Percentiles rank a stretch among this genome's conserved stretches.
Evolutionary conservation across 1,140 invertebrate species (phyloP).

Genomic region (Vanessa tameamea): DNA sequence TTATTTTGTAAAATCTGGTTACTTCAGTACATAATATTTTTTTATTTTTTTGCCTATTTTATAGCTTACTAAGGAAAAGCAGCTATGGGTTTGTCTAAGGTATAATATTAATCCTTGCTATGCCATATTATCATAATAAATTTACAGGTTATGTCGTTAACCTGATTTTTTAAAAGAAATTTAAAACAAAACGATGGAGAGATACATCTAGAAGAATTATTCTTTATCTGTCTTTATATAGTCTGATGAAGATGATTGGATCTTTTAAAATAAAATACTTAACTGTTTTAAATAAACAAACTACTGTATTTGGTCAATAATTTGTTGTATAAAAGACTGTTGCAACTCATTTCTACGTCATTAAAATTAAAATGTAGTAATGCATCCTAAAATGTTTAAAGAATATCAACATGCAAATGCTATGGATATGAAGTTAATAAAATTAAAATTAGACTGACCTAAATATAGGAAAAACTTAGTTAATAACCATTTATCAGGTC

Average conservation of each 20-base stretch:
- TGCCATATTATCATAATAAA: conserved; percentile 35
- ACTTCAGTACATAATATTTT: neutral
- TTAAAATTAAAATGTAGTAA: too few relatives aligned
- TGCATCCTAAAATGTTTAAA: too few relatives aligned
- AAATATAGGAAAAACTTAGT: too few relatives aligned
- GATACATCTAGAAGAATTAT: neutral
- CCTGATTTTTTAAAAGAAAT: neutral
- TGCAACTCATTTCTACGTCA: too few relatives aligned
- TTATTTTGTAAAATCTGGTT: neutral
- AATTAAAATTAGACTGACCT: too few relatives aligned
- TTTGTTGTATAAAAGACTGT: too few relatives aligned
- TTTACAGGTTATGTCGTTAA: conserved; percentile 38
- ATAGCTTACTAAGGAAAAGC: conserved; percentile 64
- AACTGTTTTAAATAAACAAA: too few relatives aligned
- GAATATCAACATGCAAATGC: too few relatives aligned
- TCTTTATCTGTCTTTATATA: neutral
- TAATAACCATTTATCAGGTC: too few relatives aligned
- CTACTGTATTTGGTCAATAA: too few relatives aligned
- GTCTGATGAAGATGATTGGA: neutral
- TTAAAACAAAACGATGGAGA: neutral
- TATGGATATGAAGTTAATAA: too few relatives aligned
- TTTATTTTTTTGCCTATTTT: conserved; percentile 38
- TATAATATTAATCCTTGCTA: conserved; percentile 46
- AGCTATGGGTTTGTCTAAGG: conserved; percentile 61
- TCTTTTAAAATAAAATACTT: neutral